Conservation (phyloP, 2,888 invertebrate species). For the Serripes groenlandicus region DNA sequence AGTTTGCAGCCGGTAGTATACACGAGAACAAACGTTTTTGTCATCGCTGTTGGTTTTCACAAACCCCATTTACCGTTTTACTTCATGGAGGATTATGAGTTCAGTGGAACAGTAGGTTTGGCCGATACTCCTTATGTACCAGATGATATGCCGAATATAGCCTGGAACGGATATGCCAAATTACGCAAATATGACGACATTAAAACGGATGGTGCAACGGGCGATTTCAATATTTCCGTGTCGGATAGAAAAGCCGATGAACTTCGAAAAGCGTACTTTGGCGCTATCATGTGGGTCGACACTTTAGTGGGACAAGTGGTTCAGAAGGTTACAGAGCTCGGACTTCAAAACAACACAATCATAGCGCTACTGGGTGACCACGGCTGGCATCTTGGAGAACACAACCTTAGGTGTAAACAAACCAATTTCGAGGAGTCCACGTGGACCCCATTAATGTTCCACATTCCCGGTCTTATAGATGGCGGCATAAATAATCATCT, state of each 20-base stretch:
- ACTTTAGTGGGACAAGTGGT: not conserved
- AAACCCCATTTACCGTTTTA: constrained; percentile 2
- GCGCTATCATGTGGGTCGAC: not conserved
- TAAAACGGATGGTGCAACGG: not conserved
- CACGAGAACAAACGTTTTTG: not conserved
- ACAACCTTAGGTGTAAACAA: not conserved
- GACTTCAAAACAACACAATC: not conserved
- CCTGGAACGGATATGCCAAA: not conserved
- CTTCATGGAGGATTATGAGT: not conserved
- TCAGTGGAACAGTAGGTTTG: not conserved
- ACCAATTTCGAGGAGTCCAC: constrained; percentile 1
- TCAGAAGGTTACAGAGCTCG: not conserved
- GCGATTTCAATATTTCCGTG: not conserved
- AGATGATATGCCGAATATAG: not conserved
- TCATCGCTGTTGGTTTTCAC: not conserved
- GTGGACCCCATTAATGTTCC: constrained; percentile 9
- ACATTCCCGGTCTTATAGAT: not conserved
- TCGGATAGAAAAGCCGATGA: not conserved
- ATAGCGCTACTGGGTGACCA: constrained; percentile 3
- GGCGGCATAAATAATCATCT: not conserved
- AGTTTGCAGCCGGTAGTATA: not conserved
- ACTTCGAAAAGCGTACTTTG: not conserved
- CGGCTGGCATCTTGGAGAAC: constrained; percentile 1
- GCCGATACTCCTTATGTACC: not conserved
- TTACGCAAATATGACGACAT: not conserved